Base-by-base conservation (phyloP, 2,113 vertebrate genomes). In the Potamarius usumacintae region DNA sequence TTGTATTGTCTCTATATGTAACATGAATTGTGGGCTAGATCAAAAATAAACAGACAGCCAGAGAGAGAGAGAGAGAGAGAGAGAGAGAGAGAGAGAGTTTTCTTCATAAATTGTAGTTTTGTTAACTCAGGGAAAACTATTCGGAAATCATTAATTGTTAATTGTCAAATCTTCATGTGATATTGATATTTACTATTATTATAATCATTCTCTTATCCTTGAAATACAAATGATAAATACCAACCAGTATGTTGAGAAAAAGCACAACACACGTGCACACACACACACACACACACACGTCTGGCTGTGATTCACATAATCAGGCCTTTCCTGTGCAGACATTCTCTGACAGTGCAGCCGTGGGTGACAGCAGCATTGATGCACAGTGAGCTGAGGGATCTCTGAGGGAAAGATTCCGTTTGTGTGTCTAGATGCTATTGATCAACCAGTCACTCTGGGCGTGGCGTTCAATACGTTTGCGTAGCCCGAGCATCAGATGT, bases 381-480 rank as follows among this genome's bases (percentile, higher is more conserved):
- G 83, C 83, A 71, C 79, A 85, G 62, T 67, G 83, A 85, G 79
- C 63, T 48, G 69, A 82, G 50, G 34, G 65, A 82, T 83, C 88
- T 85, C 86, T 18, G 53, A 53, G 57, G 67, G 82, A 63, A 85
- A 4, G 53, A 53, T 82, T 84, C 65, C 80, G 50, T 65, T 87
- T 88, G 81, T 85, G 82, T 42, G 63, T 48, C 89, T 86, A 76
- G 89, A 63, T 52, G 25, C 42, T 79, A 89, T 89, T 82, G 86
- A 89, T 89, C 86, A 81, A 63, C 71, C 86, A 58, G 84, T 89
- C 84, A 84, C 86, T 84, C 65, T 76, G 83, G 55, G 81, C 34
- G 85, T 71, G 58, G 80, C 62, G 74, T 81, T 91, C 90, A 82
- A 89, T 90, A 91, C 69, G 53, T 90, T 89, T 89, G 88, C 86